Percentiles rank a stretch among this genome's conserved stretches.
phyloP scores from a whole-genome alignment of 2,797 vertebrate genomes.

The Molossus molossus region DNA sequence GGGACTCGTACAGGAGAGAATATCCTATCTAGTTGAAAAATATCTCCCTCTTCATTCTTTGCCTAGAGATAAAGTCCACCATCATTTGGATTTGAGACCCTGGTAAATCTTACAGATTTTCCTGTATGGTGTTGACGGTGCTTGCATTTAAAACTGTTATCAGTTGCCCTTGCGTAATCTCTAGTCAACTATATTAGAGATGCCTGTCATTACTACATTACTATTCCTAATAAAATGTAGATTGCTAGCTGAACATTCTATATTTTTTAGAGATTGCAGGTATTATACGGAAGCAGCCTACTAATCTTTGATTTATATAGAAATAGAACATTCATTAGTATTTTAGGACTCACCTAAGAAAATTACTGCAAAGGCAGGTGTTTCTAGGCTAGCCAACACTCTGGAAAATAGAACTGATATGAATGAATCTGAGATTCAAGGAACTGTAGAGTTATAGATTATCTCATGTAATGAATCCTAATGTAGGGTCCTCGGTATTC shows the following conservation, averaged over 20 bases:
- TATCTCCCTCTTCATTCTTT: slow-evolving; percentile 65
- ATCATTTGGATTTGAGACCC: slow-evolving; percentile 58
- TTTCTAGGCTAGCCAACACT: background rate
- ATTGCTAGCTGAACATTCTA: background rate
- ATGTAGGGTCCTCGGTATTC: background rate
- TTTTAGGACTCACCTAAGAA: slow-evolving; percentile 32
- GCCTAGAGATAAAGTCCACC: slow-evolving; percentile 64
- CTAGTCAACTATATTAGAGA: background rate
- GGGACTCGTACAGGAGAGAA: slow-evolving; percentile 63
- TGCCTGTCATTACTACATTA: background rate
- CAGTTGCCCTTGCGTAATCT: background rate
- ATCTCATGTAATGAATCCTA: background rate
- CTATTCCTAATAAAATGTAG: background rate
- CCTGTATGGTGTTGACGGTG: background rate
- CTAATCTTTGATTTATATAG: background rate
- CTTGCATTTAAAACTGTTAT: slow-evolving; percentile 45
- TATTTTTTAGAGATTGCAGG: background rate
- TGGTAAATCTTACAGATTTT: slow-evolving; percentile 1
- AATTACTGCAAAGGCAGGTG: background rate
- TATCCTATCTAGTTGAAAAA: slow-evolving; percentile 63
- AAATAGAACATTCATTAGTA: background rate
- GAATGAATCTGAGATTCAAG: background rate
- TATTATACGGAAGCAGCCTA: background rate
- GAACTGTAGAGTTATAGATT: background rate
- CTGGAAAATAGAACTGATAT: background rate